Conservation (phyloP, 2,113 vertebrate genomes). For the Menidia beryllina region DNA sequence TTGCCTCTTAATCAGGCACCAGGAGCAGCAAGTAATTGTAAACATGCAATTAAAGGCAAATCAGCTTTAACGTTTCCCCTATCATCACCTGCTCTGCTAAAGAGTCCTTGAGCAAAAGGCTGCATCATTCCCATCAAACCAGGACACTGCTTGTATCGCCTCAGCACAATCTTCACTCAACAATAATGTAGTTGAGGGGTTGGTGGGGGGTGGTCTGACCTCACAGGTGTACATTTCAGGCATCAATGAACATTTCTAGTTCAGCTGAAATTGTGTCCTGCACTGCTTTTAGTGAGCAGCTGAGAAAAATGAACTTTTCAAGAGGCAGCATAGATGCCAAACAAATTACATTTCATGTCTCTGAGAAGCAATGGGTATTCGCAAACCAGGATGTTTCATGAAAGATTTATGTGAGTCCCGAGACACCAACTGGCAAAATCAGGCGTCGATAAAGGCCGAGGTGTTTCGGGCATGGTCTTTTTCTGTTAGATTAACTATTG, state of each 20-base stretch:
- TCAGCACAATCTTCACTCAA: neutral
- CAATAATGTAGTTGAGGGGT: neutral
- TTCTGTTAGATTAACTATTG: neutral
- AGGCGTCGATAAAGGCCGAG: neutral
- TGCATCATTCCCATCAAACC: slow-evolving; percentile 3
- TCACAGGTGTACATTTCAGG: neutral
- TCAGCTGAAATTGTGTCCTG: no score
- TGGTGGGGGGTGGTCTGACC: no score
- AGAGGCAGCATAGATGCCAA: no score
- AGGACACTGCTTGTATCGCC: neutral
- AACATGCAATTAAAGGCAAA: slow-evolving; percentile 52
- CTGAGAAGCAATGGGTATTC: neutral
- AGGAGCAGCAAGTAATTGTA: slow-evolving; percentile 45
- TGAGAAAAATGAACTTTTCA: no score
- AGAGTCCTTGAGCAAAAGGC: slow-evolving; percentile 24
- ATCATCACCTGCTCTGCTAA: slow-evolving; percentile 17
- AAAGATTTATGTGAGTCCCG: neutral
- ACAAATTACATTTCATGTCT: no score
- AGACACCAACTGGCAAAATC: neutral
- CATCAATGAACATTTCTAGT: no score
- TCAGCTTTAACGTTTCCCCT: slow-evolving; percentile 10
- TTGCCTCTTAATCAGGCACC: slow-evolving; percentile 45
- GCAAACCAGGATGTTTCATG: no score
- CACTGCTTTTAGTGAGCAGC: no score
- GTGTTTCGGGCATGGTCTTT: neutral